Percentiles rank a stretch among this genome's conserved stretches.
phyloP scores from a whole-genome alignment of 2,888 invertebrate genomes.

The Pogonocherus hispidulus region DNA sequence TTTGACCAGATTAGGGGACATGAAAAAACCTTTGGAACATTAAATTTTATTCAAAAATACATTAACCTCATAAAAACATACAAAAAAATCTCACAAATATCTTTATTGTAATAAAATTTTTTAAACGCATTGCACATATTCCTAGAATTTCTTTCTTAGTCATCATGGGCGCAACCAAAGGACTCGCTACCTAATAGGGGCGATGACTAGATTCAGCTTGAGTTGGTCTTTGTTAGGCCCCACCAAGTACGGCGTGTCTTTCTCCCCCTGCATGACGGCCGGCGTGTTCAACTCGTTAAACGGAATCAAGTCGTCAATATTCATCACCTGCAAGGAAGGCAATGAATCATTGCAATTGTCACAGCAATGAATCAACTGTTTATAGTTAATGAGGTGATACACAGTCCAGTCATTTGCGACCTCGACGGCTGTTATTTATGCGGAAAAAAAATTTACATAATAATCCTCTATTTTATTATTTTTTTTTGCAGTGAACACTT shows the following conservation, averaged over 20 bases:
- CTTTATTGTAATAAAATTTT: neutral
- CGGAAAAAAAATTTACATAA: neutral
- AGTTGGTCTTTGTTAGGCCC: slow-evolving; percentile 80
- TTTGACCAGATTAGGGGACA: too few species aligned
- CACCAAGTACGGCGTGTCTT: slow-evolving; percentile 72
- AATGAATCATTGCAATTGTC: too few species aligned
- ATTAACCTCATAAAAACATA: neutral
- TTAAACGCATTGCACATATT: neutral
- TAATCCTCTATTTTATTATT: too few species aligned
- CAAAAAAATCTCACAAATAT: neutral
- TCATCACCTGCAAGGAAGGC: slow-evolving; percentile 67
- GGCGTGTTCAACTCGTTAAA: slow-evolving; percentile 81
- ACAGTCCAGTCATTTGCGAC: too few species aligned
- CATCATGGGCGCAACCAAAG: neutral
- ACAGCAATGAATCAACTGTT: too few species aligned
- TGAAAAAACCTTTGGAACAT: too few species aligned
- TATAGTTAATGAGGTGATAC: too few species aligned
- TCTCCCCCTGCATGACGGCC: slow-evolving; percentile 39
- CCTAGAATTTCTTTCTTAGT: neutral
- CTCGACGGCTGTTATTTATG: too few species aligned
- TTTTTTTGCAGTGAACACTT: too few species aligned
- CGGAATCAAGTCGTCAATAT: slow-evolving; percentile 83
- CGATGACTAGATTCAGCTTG: slow-evolving; percentile 84
- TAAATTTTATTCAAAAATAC: neutral
- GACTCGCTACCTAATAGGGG: slow-evolving; percentile 70